phyloP scores from a whole-genome alignment of 2,888 invertebrate genomes.

The Drosophila glabriapex region DNA sequence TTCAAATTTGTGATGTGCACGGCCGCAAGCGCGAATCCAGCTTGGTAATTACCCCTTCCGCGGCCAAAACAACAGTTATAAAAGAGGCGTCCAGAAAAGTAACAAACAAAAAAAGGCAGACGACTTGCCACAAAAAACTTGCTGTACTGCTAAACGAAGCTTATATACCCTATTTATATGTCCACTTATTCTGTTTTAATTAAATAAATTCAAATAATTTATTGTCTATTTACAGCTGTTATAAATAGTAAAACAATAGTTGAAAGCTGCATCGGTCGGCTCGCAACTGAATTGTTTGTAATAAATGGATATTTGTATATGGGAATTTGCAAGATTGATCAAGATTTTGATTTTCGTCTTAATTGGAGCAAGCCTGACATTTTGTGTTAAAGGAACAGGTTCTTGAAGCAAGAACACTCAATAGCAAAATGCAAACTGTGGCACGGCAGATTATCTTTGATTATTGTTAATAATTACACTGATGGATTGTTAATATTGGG shows the following conservation, averaged over 20 bases:
- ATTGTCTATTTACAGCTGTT: background rate
- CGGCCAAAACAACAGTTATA: slow-evolving; percentile 72
- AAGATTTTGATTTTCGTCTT: background rate
- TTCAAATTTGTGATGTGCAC: slow-evolving; percentile 76
- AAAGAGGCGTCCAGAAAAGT: slow-evolving; percentile 57
- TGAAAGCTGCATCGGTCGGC: background rate
- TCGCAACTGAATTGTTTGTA: background rate
- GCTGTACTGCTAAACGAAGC: background rate
- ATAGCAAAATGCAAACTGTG: background rate
- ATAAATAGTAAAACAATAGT: background rate
- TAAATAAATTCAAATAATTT: background rate
- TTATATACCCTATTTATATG: slow-evolving; percentile 26
- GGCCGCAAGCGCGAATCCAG: slow-evolving; percentile 49
- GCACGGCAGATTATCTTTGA: background rate
- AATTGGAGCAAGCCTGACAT: background rate
- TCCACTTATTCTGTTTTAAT: too few relatives aligned
- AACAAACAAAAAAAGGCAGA: slow-evolving; percentile 28
- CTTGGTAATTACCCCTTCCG: slow-evolving; percentile 56
- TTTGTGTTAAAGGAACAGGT: background rate
- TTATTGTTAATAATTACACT: background rate
- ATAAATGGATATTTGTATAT: background rate
- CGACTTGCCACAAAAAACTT: slow-evolving; percentile 2
- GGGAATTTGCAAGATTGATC: background rate
- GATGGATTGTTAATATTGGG: background rate
- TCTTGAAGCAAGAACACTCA: background rate